Percentiles rank a stretch among this genome's conserved stretches.
Conservation (phyloP, 2,888 invertebrate species). For the Pheosia gnoma region DNA sequence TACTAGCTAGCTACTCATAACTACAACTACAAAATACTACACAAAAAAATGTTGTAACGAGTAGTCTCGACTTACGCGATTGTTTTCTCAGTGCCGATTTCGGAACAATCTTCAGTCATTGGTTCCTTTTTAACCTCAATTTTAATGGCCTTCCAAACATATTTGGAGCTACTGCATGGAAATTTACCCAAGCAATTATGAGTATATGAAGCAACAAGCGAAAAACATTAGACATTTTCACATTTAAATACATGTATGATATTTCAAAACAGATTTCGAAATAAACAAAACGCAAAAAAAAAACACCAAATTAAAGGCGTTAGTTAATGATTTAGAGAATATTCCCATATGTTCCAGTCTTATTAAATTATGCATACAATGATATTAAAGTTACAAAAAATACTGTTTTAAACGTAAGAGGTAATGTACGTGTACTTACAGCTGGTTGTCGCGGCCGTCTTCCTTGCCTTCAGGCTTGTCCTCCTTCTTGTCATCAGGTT, state of each 20-base stretch:
- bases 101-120: background rate
- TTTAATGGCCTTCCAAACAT: constrained; percentile 17
- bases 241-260: no score
- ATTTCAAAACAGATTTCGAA: no score
- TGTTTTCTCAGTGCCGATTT: background rate
- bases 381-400: no score
- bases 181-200: constrained; percentile 20
- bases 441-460: constrained; percentile 92
- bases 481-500: constrained; percentile 67
- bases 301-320: no score
- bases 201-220: background rate
- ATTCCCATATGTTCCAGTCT: no score
- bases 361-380: no score
- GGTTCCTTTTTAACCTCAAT: background rate
- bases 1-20: background rate
- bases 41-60: no score
- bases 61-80: background rate
- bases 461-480: constrained; percentile 85
- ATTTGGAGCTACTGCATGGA: constrained; percentile 20
- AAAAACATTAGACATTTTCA: no score
- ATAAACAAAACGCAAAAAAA: no score
- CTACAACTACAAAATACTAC: background rate
- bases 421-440: constrained; percentile 82
- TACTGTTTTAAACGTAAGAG: background rate
- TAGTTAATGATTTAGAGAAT: no score